phyloP scores from a whole-genome alignment of 37 sponge, comb jelly and placozoan species.

The Ianthella basta region DNA sequence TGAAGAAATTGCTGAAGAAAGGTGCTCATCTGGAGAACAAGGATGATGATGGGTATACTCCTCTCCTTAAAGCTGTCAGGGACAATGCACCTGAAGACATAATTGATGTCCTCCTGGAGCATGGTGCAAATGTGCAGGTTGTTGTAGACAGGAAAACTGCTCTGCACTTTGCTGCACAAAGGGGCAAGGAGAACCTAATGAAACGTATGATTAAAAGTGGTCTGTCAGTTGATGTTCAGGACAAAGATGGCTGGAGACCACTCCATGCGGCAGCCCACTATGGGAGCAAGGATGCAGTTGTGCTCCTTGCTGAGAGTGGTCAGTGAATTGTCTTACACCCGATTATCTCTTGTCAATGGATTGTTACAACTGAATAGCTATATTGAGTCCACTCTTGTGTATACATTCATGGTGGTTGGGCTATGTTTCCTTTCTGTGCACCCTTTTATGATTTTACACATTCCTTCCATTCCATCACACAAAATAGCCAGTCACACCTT shows the following conservation, averaged over 20 bases:
- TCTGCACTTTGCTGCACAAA: slow-evolving; percentile 20
- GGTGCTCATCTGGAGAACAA: neutral
- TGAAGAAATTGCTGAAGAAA: slow-evolving; percentile 12
- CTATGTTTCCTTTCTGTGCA: too few relatives aligned
- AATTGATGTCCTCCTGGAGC: neutral
- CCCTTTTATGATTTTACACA: too few relatives aligned
- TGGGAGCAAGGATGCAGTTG: neutral
- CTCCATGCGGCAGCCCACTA: slow-evolving; percentile 20
- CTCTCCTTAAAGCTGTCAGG: slow-evolving; percentile 10
- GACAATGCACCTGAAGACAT: neutral
- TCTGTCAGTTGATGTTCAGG: neutral
- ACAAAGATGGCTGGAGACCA: slow-evolving; percentile 32
- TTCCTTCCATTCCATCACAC: too few relatives aligned
- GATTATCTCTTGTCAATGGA: too few relatives aligned
- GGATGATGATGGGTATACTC: slow-evolving; percentile 15
- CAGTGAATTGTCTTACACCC: too few relatives aligned
- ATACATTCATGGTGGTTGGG: too few relatives aligned
- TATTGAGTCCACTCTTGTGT: too few relatives aligned
- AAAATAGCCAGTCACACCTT: too few relatives aligned
- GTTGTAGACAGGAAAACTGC: slow-evolving; percentile 15
- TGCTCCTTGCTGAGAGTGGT: neutral
- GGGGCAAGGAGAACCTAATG: neutral
- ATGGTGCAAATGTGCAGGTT: neutral
- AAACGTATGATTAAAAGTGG: neutral
- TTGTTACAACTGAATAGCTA: too few relatives aligned